phyloP scores from a whole-genome alignment of 2,888 invertebrate species.

The Amblyteles armatorius region DNA sequence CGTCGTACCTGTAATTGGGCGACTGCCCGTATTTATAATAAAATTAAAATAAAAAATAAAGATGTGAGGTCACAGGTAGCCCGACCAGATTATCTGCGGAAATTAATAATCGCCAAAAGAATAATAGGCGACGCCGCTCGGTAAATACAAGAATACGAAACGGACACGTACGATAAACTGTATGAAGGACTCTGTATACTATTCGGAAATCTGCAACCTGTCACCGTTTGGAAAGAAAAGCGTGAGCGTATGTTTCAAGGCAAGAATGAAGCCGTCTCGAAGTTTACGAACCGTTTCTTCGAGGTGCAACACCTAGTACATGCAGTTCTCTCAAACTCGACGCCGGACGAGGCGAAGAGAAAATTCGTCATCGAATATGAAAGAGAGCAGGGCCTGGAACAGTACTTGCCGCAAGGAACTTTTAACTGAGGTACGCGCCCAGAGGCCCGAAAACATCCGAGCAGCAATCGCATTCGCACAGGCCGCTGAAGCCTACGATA shows the following conservation, averaged over 20 bases:
- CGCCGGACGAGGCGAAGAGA: not conserved
- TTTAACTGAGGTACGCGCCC: not conserved
- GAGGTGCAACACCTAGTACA: slow-evolving; percentile 18
- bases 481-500: slow-evolving; percentile 22
- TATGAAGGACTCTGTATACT: not conserved
- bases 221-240: slow-evolving; percentile 6
- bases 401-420: slow-evolving; percentile 17
- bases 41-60: too few species aligned
- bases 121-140: slow-evolving; percentile 3
- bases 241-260: slow-evolving; percentile 14
- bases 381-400: slow-evolving; percentile 15
- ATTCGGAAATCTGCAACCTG: slow-evolving; percentile 16
- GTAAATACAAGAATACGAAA: slow-evolving; percentile 24
- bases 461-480: slow-evolving; percentile 24
- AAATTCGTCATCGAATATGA: not conserved
- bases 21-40: too few species aligned
- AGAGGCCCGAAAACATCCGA: not conserved
- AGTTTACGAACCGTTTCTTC: slow-evolving; percentile 24
- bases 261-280: slow-evolving; percentile 7
- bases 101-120: not conserved
- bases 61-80: too few species aligned
- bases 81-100: not conserved
- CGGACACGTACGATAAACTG: not conserved
- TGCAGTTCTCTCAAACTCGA: not conserved
- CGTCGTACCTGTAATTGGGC: too few species aligned